phyloP scores from a whole-genome alignment of 1,140 invertebrate species.

The Saccostrea glomerata region DNA sequence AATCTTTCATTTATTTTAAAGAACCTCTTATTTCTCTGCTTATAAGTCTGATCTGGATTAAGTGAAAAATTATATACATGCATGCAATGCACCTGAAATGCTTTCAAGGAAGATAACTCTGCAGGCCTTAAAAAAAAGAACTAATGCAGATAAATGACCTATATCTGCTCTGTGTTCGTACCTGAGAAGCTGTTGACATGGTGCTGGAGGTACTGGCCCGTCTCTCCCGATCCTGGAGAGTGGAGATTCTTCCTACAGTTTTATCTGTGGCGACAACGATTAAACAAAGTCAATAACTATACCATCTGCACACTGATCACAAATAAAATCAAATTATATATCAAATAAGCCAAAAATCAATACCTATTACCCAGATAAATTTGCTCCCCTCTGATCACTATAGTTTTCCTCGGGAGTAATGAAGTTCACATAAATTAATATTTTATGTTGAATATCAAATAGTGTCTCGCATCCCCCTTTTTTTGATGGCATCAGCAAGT shows the following conservation, averaged over 20 bases:
- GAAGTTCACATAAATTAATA: constrained; percentile 30
- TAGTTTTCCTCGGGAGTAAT: not conserved
- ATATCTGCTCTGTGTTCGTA: not conserved
- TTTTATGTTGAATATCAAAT: constrained; percentile 32
- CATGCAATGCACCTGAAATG: not conserved
- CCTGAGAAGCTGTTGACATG: constrained; percentile 61
- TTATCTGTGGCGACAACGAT: constrained; percentile 50
- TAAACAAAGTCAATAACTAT: not conserved
- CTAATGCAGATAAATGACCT: not conserved
- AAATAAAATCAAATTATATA: not conserved
- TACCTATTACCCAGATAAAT: not conserved
- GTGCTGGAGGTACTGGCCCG: constrained; percentile 60
- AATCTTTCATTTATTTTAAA: too few species aligned
- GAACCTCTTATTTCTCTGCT: too few species aligned
- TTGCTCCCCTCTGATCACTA: not conserved
- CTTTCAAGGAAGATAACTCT: not conserved
- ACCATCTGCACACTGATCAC: not conserved
- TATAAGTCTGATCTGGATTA: too few species aligned
- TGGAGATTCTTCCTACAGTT: constrained; percentile 47
- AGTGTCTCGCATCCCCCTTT: not conserved
- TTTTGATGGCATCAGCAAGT: not conserved
- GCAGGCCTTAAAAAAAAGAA: not conserved
- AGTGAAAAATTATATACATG: too few species aligned
- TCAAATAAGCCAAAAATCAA: not conserved
- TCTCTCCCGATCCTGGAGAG: constrained; percentile 51